Evolutionary conservation across 2,797 vertebrate species (phyloP), one percentile per base, ranked within the genome.

Genomic region (Diceros bicornis): DNA sequence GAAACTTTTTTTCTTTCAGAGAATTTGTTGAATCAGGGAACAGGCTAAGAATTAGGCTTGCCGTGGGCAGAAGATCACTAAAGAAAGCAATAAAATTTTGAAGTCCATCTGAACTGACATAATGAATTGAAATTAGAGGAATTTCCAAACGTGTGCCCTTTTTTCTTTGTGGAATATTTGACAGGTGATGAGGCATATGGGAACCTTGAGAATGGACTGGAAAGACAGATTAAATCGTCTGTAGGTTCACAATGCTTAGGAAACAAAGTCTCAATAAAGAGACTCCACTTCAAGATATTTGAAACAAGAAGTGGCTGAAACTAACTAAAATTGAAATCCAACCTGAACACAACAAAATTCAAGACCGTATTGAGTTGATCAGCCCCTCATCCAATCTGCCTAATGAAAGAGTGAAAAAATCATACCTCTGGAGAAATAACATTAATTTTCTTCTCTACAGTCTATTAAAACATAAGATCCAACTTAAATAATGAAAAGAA

Each of bases 311-410:
- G 21, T 13, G 14, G 7, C 62, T 84, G 71, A 55, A 32, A 61
- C 69, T 37, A 44, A 17, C n/a, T 44, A 74, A 47, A n/a, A 44
- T 25, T 47, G 9, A n/a, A 71, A 41, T 81, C 25, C 27, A 23
- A 47, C 13, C 6, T 29, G 9, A 18, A 44, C 12, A 16, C 27
- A 32, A 4, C 7, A 27, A 52, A 64, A 14, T 41, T 59, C 61
- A 18, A 18, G 2, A 12, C 9, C 1, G 0, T 9, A 9, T 11
- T n/a, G 37, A 50, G 27, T 12, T 25, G 34, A 44, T 25, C 29
- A 32, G 9, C 2, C 5, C 20, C 50, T 59, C 10, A 23, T 25
- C 18, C 9, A 9, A 47, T 23, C 13, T 55, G 4, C 62, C 50
- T 85, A 55, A 41, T 7, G 41, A 44, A 68, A 18, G 4, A 74